Evolutionary conservation across 2,113 vertebrate species (phyloP), one percentile per base, ranked within the genome.

Genomic region (Rhea pennata): DNA sequence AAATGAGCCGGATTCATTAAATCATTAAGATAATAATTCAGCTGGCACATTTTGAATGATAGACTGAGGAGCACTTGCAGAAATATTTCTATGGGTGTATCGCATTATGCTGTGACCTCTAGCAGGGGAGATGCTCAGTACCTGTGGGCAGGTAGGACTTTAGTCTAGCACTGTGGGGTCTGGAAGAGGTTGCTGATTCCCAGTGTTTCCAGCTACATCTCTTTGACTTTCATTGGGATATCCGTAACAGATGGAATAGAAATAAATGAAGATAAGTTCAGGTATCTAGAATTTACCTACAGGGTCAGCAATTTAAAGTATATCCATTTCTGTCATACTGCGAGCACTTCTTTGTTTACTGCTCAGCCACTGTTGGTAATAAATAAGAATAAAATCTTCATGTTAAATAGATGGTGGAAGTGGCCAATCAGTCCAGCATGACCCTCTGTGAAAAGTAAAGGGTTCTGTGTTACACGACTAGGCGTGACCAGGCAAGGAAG

Each of bases 161-260:
- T 72, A 51, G 85, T 11, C 33, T 61, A 36, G 64, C n/a, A 36
- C 1, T 2, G 72, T 44, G 31, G 42, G 15, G 5, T n/a, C 44
- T 82, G 74, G 40, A 61, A 59, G 48, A 80, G 26, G 23, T 40
- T 39, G 12, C 15, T 44, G 42, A 12, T 59, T 95, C 59, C 42
- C 39, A 61, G 64, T 0, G 0, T 51, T 69, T 7, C 17, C 42
- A 15, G 36, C 58, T 61, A 20, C 44, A 46, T 56, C 89, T 54
- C 20, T 73, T 36, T 79, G 48, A 51, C 62, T 88, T 82, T 6
- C 5, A 8, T 27, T n/a, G 5, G 23, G 83, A 46, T 39, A 80
- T 27, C 79, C 12, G 0, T 10, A 31, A 39, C 7, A 26, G 15
- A 15, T 75, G 39, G 46, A 90, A 27, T 17, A 71, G 29, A 91